Conservation (phyloP, 2,113 vertebrate genomes). For the Apodemus sylvaticus region DNA sequence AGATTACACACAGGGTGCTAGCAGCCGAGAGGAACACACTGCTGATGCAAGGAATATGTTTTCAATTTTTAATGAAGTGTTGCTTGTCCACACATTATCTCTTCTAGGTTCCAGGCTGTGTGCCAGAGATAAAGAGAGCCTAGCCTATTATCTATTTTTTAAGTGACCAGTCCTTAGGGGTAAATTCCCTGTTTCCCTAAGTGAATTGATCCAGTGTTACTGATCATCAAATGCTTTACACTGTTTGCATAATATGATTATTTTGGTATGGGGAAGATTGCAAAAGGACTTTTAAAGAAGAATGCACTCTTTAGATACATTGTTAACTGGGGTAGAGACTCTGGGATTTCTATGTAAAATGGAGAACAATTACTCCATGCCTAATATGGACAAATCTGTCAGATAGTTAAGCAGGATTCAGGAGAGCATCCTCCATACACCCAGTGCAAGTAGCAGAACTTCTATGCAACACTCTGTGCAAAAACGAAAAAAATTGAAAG, state of each 20-base stretch:
- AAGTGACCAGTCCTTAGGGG: slow-evolving; percentile 66
- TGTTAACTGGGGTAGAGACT: background rate
- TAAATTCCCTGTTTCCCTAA: slow-evolving; percentile 62
- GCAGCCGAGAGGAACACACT: slow-evolving; percentile 10
- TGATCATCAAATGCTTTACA: slow-evolving; percentile 31
- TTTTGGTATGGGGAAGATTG: background rate
- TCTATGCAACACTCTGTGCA: background rate
- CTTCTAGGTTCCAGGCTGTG: slow-evolving; percentile 69
- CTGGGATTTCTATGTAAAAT: slow-evolving; percentile 21
- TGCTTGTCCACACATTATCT: slow-evolving; percentile 76
- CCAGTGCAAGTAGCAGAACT: background rate
- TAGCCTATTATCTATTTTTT: slow-evolving; percentile 73
- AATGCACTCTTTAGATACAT: background rate
- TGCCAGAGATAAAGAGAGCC: slow-evolving; percentile 74
- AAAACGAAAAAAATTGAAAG: background rate
- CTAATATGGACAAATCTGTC: background rate
- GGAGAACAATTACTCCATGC: background rate
- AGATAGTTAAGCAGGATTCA: background rate
- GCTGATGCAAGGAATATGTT: slow-evolving; percentile 62
- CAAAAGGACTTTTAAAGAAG: background rate
- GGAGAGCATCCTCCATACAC: background rate
- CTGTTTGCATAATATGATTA: background rate
- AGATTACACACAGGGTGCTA: background rate
- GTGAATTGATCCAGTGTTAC: slow-evolving; percentile 50
- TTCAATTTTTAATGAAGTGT: slow-evolving; percentile 81